Conservation (phyloP, 1,140 invertebrate genomes). For the Archegozetes longisetosus region DNA sequence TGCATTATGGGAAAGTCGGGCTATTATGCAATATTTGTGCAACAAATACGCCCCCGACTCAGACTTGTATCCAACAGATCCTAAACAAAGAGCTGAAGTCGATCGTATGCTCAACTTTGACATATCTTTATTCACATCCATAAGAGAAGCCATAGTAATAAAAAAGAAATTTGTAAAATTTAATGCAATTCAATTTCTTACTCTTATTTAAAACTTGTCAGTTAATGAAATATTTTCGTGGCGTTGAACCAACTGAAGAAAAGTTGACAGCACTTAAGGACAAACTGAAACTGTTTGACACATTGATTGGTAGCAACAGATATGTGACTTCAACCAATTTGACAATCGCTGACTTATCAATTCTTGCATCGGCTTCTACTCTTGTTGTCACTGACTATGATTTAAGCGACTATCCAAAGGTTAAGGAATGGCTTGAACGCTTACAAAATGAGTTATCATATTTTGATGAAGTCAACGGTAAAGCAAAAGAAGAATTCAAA, state of each 20-base stretch:
- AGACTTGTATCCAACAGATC: slow-evolving; percentile 25
- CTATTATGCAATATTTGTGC: slow-evolving; percentile 25
- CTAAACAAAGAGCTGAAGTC: slow-evolving; percentile 24
- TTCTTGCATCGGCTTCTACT: slow-evolving; percentile 24
- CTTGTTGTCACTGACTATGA: slow-evolving; percentile 36
- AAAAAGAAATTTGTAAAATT: background rate
- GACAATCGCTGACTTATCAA: slow-evolving; percentile 26
- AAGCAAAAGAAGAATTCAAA: slow-evolving; percentile 4
- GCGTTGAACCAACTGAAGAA: background rate
- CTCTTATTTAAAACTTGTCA: background rate
- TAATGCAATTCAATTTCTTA: background rate
- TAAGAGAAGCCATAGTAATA: background rate
- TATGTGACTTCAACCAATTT: slow-evolving; percentile 24
- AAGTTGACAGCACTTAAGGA: slow-evolving; percentile 20
- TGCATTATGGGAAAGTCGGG: slow-evolving; percentile 38
- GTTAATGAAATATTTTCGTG: background rate
- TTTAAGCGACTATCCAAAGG: slow-evolving; percentile 39
- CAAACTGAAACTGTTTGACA: slow-evolving; percentile 21
- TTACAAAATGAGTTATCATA: slow-evolving; percentile 49
- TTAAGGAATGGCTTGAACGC: slow-evolving; percentile 43
- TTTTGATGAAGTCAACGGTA: slow-evolving; percentile 30
- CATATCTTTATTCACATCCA: slow-evolving; percentile 13
- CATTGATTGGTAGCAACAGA: slow-evolving; percentile 16
- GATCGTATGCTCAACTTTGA: slow-evolving; percentile 25
- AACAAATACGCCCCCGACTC: slow-evolving; percentile 23